phyloP scores from a whole-genome alignment of 2,888 invertebrate species.

The Agrochola lychnidis region DNA sequence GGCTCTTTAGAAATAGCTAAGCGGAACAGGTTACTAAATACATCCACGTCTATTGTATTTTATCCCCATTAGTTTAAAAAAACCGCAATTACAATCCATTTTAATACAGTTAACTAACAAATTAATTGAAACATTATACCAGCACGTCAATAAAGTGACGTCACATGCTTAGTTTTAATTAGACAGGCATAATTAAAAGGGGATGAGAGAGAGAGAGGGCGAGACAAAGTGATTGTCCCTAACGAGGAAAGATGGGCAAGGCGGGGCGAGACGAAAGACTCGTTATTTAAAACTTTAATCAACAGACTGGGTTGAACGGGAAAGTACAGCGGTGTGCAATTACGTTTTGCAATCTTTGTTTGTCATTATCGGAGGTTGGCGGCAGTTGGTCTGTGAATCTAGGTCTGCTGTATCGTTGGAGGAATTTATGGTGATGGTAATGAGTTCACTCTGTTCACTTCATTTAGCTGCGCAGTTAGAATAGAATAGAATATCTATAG shows the following conservation, averaged over 20 bases:
- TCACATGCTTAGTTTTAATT: constrained; percentile 57
- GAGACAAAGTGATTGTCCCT: constrained; percentile 57
- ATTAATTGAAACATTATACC: constrained; percentile 27
- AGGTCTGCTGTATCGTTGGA: neutral
- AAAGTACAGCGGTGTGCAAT: constrained; percentile 49
- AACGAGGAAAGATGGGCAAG: constrained; percentile 54
- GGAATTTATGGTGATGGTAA: neutral
- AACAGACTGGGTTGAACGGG: constrained; percentile 47
- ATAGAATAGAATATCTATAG: neutral
- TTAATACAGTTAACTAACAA: constrained; percentile 12
- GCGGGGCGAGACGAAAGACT: constrained; percentile 42
- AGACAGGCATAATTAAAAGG: constrained; percentile 51
- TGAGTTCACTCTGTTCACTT: neutral
- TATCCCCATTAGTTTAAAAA: no score
- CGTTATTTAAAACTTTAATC: constrained; percentile 64
- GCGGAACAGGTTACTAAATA: no score
- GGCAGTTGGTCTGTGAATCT: constrained; percentile 33
- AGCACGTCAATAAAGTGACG: constrained; percentile 19
- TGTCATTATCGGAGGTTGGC: constrained; percentile 43
- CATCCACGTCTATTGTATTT: no score
- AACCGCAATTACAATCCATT: neutral
- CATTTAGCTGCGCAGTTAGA: neutral
- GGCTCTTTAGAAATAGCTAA: no score
- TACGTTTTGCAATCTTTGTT: constrained; percentile 51
- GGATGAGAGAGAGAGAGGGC: no score